phyloP scores from a whole-genome alignment of 37 sponge, comb jelly and placozoan species.

The Hexactinellida sp. region DNA sequence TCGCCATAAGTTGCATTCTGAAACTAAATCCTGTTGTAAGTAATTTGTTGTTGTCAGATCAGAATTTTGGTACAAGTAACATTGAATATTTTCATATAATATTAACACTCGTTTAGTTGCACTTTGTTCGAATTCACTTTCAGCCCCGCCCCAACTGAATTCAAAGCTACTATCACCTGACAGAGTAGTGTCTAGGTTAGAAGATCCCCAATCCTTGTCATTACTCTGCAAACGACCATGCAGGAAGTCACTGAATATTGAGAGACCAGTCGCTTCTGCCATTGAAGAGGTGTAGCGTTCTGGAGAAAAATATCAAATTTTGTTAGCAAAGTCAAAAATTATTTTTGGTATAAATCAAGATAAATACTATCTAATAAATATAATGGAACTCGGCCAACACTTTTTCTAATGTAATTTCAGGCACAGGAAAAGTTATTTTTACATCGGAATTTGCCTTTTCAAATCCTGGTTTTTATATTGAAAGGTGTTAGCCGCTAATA shows the following conservation, averaged over 20 bases:
- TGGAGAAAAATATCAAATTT: not conserved
- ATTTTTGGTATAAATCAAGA: no score
- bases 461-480: no score
- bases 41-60: not conserved
- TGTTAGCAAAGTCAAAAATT: no score
- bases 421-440: no score
- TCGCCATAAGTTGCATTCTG: not conserved
- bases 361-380: no score
- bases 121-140: not conserved
- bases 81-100: slow-evolving; percentile 7
- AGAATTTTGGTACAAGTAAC: not conserved
- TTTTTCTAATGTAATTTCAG: no score
- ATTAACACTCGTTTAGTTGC: not conserved
- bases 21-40: not conserved
- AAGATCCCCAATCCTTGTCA: not conserved
- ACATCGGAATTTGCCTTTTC: no score
- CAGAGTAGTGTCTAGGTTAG: not conserved
- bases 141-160: not conserved
- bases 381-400: no score
- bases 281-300: not conserved
- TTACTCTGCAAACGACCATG: not conserved
- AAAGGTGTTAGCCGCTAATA: no score
- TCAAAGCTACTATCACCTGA: not conserved
- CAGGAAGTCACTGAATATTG: not conserved
- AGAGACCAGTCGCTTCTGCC: not conserved